Evolutionary conservation across 2,888 invertebrate genomes (phyloP), one percentile per base, ranked within the genome.

Genomic region (Cyaniris semiargus): DNA sequence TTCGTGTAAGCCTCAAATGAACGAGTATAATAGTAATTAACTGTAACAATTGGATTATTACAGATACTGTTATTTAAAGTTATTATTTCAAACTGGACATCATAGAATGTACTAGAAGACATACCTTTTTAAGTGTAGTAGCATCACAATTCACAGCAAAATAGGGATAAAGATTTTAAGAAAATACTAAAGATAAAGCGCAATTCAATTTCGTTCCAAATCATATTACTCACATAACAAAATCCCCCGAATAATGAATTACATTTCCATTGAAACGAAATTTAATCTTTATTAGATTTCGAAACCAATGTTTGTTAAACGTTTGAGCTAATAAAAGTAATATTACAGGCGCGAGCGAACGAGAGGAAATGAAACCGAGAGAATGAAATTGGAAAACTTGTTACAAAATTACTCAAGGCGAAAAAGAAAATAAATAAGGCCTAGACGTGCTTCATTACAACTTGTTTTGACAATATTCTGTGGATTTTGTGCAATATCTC

Each of bases 371-470:
- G 93, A 91, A 91, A 91, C 89, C 90, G 88, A 91, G 90, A 91
- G 90, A 92, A 92, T 90, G 91, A 93, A 94, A 93, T 94, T 93
- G 93, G 92, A 93, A 93, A 94, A 93, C 93, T 93, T 93, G 93
- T 92, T 92, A 91, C 89, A 87, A 88, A 91, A 92, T 92, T 91
- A 90, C 89, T 87, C 83, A 86, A 87, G 88, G 90, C 88, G 90
- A 90, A 91, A 91, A 88, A 90, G 85, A 89, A 91, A 92, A 91
- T 90, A 90, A 91, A 90, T 88, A 90, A 87, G 85, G 86, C 85
- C 84, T 87, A 86, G 85, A 86, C 87, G 87, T 84, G 86, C 84
- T 80, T 79, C 81, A 82, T 79, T 84, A 81, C 83, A 81, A 38
- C 81, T 82, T 82, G 83, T 84, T 84, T 85, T 78, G 58, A 72